These are phyloP conservation scores for Ricordea florida DNA, from an alignment of 92 coral and sea anemone genomes.

Conservation along the genomic window DNA sequence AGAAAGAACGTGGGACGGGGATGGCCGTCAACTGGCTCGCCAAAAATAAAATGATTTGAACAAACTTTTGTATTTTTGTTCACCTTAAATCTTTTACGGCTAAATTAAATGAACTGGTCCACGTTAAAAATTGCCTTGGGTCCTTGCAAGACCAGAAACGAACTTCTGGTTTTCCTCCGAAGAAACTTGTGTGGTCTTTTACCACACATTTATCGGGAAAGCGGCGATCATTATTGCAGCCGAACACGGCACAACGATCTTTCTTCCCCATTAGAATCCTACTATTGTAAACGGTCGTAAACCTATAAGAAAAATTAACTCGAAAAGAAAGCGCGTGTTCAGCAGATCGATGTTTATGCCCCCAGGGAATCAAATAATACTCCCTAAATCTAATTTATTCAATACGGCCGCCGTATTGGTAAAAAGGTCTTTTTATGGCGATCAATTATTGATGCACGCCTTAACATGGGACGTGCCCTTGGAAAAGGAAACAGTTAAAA, in stretches of 20 bases:
- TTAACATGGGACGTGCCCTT: no score
- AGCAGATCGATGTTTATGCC: no score
- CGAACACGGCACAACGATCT: background rate
- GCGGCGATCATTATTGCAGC: background rate
- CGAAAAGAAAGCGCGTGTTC: background rate
- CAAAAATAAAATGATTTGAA: background rate
- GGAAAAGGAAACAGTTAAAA: no score
- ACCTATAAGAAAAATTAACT: background rate
- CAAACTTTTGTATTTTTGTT: background rate
- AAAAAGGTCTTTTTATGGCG: no score
- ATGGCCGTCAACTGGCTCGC: background rate
- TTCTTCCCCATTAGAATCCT: background rate
- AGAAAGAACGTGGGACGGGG: background rate
- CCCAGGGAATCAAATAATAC: no score
- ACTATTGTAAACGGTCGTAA: background rate
- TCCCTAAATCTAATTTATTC: no score
- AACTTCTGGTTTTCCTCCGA: conserved; percentile 2
- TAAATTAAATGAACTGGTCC: background rate
- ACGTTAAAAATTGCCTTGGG: background rate
- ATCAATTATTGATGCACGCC: no score
- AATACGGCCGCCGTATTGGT: no score
- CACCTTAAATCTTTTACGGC: background rate
- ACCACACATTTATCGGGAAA: background rate
- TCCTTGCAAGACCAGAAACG: conserved; percentile 8
- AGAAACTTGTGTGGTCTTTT: conserved; percentile 1